phyloP scores from a whole-genome alignment of 2,888 invertebrate genomes.

The Melanargia galathea region DNA sequence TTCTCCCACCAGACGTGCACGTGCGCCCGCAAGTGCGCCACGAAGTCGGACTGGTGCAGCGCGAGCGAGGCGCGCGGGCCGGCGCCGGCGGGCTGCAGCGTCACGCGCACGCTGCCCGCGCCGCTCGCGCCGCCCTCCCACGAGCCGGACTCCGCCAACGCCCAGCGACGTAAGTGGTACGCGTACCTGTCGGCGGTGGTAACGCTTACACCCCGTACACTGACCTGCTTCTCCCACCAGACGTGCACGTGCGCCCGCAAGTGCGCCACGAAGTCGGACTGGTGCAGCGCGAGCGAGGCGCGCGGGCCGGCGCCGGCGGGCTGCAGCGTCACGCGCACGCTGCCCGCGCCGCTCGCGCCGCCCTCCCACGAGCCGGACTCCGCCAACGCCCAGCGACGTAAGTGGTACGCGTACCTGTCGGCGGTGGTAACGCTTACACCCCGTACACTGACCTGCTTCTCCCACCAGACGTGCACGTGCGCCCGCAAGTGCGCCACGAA shows the following conservation, averaged over 20 bases:
- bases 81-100: conserved; percentile 94
- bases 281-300: conserved; percentile 90
- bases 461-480: conserved; percentile 98
- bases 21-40: conserved; percentile 83
- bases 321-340: conserved; percentile 90
- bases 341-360: conserved; percentile 72
- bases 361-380: conserved; percentile 91
- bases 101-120: conserved; percentile 84
- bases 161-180: conserved; percentile 94
- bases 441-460: conserved; percentile 79
- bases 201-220: no score
- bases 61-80: conserved; percentile 92
- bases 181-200: conserved; percentile 87
- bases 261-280: conserved; percentile 95
- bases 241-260: conserved; percentile 96
- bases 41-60: conserved; percentile 92
- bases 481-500: conserved; percentile 81
- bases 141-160: conserved; percentile 91
- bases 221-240: conserved; percentile 92
- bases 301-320: conserved; percentile 94
- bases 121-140: conserved; percentile 85
- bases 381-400: conserved; percentile 94
- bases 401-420: conserved; percentile 91
- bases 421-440: no score
- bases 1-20: conserved; percentile 98